These are phyloP conservation scores for Malurus splendens DNA, from an alignment of 2,797 vertebrate genomes.

Conservation along the genomic window DNA sequence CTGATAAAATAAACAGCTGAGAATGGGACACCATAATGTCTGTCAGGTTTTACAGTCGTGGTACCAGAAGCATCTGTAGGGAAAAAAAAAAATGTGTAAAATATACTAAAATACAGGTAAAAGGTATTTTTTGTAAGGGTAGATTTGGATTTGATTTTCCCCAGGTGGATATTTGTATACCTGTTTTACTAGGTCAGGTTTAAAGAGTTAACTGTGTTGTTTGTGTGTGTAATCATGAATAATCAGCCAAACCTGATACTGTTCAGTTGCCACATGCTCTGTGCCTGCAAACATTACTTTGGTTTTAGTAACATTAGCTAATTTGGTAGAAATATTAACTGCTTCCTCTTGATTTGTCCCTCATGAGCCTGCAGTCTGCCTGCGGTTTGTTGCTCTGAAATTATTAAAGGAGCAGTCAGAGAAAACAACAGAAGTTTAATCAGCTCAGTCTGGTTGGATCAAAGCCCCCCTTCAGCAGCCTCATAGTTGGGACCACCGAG, in stretches of 20 bases:
- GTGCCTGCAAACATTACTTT: background rate
- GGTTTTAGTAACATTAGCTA: conserved; percentile 5
- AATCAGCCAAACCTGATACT: background rate
- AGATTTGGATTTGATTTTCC: background rate
- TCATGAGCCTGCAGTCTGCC: background rate
- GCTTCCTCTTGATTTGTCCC: conserved; percentile 22
- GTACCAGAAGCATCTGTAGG: background rate
- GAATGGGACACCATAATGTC: background rate
- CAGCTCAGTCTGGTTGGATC: background rate
- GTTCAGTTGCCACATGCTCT: background rate
- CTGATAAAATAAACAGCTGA: background rate
- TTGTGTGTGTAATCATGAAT: background rate
- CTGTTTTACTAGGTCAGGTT: background rate
- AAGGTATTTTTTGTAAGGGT: background rate
- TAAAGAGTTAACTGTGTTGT: background rate
- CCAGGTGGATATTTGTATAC: background rate
- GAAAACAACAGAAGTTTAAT: background rate
- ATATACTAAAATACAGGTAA: background rate
- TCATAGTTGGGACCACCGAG: background rate
- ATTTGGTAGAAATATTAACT: background rate
- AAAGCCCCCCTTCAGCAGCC: background rate
- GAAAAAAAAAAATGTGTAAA: background rate
- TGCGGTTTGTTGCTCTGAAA: background rate
- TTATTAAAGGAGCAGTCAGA: conserved; percentile 2
- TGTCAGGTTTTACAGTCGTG: background rate